Evolutionary conservation across 2,113 vertebrate genomes (phyloP), one percentile per base, ranked within the genome.

Genomic region (Nyctibius bracteatus): DNA sequence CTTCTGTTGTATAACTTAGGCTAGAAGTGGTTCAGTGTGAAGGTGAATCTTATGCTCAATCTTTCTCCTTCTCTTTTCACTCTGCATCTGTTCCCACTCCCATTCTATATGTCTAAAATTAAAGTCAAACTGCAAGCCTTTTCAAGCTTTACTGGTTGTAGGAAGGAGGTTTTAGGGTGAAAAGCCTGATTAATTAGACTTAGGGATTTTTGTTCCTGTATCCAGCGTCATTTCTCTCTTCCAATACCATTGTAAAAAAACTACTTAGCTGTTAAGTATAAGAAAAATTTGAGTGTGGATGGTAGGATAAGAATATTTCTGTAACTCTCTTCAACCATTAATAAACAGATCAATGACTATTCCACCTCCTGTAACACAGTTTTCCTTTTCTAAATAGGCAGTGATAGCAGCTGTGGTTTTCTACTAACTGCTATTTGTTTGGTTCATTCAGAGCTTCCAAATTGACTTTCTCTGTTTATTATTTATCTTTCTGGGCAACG

Each of bases 21-120:
- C 2, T 30, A 49, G 37, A 94, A 83, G 23, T 67, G 20, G 13
- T 93, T 88, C 51, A 87, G 28, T 93, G 37, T 77, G 88, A 97
- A 92, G 58, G 61, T 78, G 81, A 91, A 37, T 77, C 66, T 87
- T 73, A 43, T 43, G 12, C 27, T 3, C 17, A 74, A 5, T 7
- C 6, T 91, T 86, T 63, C 41, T 58, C 51, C 23, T 74, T 78
- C 18, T 57, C 12, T 88, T 74, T 83, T 67, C 24, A n/a, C 12
- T 58, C 18, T 14, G 3, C 5, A 12, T 83, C 31, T 2, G 1
- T 25, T 2, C 13, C 8, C 14, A 78, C 6, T 5, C 28, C 21
- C 20, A 43, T 46, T 92, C 41, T 71, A 12, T 35, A 6, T 39
- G 55, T 31, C 13, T 70, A 55, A 90, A 94, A 83, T 57, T 11